Percentiles rank a stretch among this genome's conserved stretches.
phyloP scores from a whole-genome alignment of 2,888 invertebrate genomes.

The Holacanthella duospinosa region DNA sequence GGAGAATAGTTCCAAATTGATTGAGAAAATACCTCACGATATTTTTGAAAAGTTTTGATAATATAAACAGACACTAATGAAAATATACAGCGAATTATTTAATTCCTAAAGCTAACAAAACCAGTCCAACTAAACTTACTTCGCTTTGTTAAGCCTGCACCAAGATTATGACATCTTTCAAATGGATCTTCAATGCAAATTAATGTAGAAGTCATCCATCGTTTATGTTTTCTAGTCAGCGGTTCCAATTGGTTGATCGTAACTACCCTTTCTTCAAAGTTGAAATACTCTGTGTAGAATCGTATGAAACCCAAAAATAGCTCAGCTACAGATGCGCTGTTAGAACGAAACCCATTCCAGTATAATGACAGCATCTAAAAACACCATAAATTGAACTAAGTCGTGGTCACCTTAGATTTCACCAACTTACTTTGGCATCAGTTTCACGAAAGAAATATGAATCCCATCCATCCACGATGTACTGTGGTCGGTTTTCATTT shows the following conservation, averaged over 20 bases:
- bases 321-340: conserved; percentile 43
- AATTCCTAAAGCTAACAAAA: neutral
- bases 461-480: conserved; percentile 47
- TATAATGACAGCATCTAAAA: too few relatives aligned
- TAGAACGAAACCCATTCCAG: conserved; percentile 45
- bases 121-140: conserved; percentile 42
- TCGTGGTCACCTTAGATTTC: too few relatives aligned
- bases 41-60: conserved; percentile 42
- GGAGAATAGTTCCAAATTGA: neutral
- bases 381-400: too few relatives aligned
- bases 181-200: conserved; percentile 55
- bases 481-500: conserved; percentile 18
- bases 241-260: conserved; percentile 44
- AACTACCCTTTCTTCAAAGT: conserved; percentile 45
- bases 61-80: conserved; percentile 46
- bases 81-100: neutral
- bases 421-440: too few relatives aligned
- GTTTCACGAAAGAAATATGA: conserved; percentile 47
- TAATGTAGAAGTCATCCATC: conserved; percentile 46
- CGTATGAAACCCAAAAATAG: conserved; percentile 48
- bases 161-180: conserved; percentile 50
- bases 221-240: conserved; percentile 47
- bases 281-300: conserved; percentile 49
- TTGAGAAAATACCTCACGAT: conserved; percentile 40
- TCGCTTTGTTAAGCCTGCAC: conserved; percentile 47